Conservation (phyloP, 2,888 invertebrate species). For the Stomorhina lunata region DNA sequence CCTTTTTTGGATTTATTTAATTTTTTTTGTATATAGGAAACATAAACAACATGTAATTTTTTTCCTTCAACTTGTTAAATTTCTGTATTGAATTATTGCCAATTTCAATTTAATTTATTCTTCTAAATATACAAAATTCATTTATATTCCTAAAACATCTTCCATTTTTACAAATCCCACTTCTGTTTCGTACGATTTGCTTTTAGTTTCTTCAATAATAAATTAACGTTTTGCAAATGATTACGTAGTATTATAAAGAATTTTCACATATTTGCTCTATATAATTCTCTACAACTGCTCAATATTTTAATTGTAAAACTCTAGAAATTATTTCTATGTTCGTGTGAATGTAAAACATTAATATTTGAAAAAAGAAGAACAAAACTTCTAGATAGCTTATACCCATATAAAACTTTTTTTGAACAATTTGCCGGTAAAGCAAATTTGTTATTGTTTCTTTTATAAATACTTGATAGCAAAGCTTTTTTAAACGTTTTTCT, state of each 20-base stretch:
- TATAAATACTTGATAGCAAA: background rate
- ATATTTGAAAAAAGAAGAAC: conserved; percentile 18
- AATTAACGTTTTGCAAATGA: conserved; percentile 52
- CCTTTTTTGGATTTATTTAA: too few species aligned
- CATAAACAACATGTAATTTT: background rate
- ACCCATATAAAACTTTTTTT: background rate
- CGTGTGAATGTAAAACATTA: background rate
- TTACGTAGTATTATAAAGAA: conserved; percentile 64
- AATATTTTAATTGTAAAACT: conserved; percentile 7
- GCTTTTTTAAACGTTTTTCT: conserved; percentile 21
- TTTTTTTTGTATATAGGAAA: background rate
- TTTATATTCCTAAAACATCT: conserved; percentile 45
- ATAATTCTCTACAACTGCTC: conserved; percentile 30
- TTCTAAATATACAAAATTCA: conserved; percentile 2
- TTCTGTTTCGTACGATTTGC: background rate
- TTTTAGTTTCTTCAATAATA: conserved; percentile 17
- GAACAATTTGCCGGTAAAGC: conserved; percentile 59
- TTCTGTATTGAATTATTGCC: background rate
- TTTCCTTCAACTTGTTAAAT: background rate
- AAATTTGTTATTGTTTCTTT: conserved; percentile 2
- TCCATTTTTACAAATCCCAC: conserved; percentile 27
- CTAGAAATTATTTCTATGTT: background rate
- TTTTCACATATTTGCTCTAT: conserved; percentile 60
- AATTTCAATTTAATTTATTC: background rate
- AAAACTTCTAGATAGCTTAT: background rate